Evolutionary conservation across 2,113 vertebrate species (phyloP), one percentile per base, ranked within the genome.

Genomic region (Aythya baeri): DNA sequence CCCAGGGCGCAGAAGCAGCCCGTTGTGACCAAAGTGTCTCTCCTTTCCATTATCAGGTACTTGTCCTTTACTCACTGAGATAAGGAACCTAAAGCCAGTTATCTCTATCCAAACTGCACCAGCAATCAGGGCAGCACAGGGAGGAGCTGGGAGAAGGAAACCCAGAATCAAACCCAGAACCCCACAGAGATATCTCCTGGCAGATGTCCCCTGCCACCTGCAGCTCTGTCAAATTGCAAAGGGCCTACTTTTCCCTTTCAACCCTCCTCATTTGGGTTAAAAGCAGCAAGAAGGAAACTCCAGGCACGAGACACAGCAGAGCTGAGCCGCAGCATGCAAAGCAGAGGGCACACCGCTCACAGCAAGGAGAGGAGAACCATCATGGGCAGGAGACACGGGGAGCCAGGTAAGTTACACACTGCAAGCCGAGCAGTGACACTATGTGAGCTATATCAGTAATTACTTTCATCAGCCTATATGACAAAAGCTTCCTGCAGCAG

Each of bases 321-420:
- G 34, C 59, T 38, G 57, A 87, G 57, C 74, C 16, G 31, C 65
- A 14, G 10, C 1, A 0, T 32, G 21, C 1, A 0, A 36, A 13
- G 36, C 36, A 4, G 17, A 44, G 65, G 17, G 27, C 29, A 3
- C 7, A 27, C 46, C 13, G 4, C 44, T 52, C 36, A 8, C 32
- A 52, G 25, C 31, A 9, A 27, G 62, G 11, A 21, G 25, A 54
- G 36, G 36, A 6, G 7, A 26, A 34, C 31, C 38, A 26, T 7
- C 31, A 54, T 17, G 2, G 2, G 1, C 7, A 9, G 26, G 26
- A 18, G 77, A 7, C 36, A 13, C 17, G 13, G 0, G 6, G 12
- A 74, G 34, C n/a, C 1, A 2, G 58, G 29, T 9, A 17, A 44
- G 21, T 43, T 7, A 21, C 13, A 2, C 31, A 18, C 50, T 34